Evolutionary conservation across 1,140 invertebrate genomes (phyloP).

Genomic region (Brachionus rotundiformis): DNA sequence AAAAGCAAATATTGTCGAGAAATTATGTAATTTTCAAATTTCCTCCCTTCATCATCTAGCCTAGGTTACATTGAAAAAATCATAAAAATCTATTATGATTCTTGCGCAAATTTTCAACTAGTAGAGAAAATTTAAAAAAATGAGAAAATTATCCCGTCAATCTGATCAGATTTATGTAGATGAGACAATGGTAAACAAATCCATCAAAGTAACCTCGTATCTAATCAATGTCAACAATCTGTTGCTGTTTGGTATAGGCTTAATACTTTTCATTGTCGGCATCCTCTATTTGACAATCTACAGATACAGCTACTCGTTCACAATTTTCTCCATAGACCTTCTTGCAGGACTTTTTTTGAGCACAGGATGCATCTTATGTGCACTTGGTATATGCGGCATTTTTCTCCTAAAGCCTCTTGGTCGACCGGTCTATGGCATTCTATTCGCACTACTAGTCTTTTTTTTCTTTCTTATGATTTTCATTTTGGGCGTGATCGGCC

Average conservation of each 20-base stretch:
- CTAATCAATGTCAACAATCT: slow-evolving; percentile 10
- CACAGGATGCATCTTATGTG: not conserved
- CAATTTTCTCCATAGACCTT: slow-evolving; percentile 44
- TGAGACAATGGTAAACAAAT: not conserved
- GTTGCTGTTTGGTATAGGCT: slow-evolving; percentile 19
- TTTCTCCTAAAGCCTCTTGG: slow-evolving; percentile 10
- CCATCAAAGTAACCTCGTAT: not conserved
- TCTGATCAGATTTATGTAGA: not conserved
- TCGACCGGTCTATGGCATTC: not conserved
- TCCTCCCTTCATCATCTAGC: not conserved
- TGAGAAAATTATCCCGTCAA: not conserved
- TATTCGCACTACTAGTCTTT: slow-evolving; percentile 3
- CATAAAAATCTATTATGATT: not conserved
- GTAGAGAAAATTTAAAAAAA: not conserved
- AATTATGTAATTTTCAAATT: not conserved
- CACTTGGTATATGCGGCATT: not conserved
- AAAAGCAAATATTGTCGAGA: not conserved
- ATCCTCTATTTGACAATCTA: slow-evolving; percentile 38
- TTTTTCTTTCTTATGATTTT: slow-evolving; percentile 32
- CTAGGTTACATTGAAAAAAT: not conserved
- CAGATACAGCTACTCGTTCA: slow-evolving; percentile 36
- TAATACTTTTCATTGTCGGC: slow-evolving; percentile 17
- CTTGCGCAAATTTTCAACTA: not conserved
- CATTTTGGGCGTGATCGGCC: slow-evolving; percentile 41
- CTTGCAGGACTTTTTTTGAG: slow-evolving; percentile 8